These are phyloP conservation scores for Anaspis maculata DNA, from an alignment of 2,888 invertebrate species.

Conservation along the genomic window DNA sequence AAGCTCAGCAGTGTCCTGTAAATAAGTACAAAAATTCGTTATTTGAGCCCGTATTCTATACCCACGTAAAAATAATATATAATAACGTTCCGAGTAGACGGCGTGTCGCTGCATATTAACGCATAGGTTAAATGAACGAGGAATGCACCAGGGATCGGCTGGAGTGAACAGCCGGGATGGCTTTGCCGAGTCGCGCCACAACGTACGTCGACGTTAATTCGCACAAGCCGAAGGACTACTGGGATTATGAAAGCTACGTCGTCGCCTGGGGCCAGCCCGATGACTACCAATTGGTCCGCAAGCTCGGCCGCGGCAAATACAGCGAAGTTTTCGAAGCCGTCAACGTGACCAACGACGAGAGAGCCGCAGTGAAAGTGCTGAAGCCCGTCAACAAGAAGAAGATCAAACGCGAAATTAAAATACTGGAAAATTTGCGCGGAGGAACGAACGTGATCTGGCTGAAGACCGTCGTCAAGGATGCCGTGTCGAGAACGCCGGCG, in stretches of 20 bases:
- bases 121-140: conserved; percentile 62
- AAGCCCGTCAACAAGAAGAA: conserved; percentile 99
- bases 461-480: conserved; percentile 98
- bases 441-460: conserved; percentile 99
- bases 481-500: conserved; percentile 95
- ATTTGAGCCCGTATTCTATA: too few species aligned
- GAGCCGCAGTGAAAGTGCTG: conserved; percentile 99
- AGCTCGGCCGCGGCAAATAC: conserved; percentile 98
- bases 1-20: conserved; percentile 65
- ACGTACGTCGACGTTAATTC: conserved; percentile 99
- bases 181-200: conserved; percentile 89
- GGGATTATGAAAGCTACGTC: conserved; percentile 99
- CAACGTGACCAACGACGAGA: conserved; percentile 96
- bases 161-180: conserved; percentile 64
- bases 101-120: conserved; percentile 50
- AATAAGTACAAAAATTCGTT: conserved; percentile 35
- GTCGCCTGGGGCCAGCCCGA: conserved; percentile 99
- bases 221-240: conserved; percentile 97
- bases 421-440: conserved; percentile 97
- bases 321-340: conserved; percentile 99
- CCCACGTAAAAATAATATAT: conserved; percentile 19
- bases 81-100: conserved; percentile 24
- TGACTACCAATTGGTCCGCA: conserved; percentile 97
- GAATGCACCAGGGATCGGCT: conserved; percentile 54
- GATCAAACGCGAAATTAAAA: conserved; percentile 99